A percentile compares a stretch with the other conserved stretches of the same genome.
phyloP scores from a whole-genome alignment of 2,888 invertebrate species.

The Lithosia quadra region DNA sequence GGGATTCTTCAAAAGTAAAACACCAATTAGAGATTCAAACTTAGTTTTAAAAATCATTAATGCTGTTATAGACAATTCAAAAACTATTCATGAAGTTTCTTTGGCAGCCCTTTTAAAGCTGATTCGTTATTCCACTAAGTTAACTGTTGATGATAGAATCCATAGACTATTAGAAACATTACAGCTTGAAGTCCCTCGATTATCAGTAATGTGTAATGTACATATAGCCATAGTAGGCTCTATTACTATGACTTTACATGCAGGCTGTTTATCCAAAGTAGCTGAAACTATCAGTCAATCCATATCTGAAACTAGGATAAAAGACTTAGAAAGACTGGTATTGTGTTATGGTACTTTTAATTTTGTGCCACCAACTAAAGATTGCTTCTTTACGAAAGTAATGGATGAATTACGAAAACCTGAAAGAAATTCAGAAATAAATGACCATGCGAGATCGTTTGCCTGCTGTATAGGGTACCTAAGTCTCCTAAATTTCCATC shows the following conservation, averaged over 20 bases:
- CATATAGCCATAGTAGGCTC: constrained; percentile 90
- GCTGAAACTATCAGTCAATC: constrained; percentile 82
- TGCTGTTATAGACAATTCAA: constrained; percentile 81
- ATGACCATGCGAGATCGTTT: constrained; percentile 87
- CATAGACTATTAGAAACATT: constrained; percentile 84
- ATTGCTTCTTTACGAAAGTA: constrained; percentile 71
- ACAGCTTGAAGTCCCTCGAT: constrained; percentile 84
- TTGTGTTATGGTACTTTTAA: constrained; percentile 89
- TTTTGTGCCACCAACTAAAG: constrained; percentile 80
- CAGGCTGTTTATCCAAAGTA: constrained; percentile 74
- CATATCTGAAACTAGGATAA: constrained; percentile 86
- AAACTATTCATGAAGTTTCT: constrained; percentile 88
- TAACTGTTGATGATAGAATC: constrained; percentile 77
- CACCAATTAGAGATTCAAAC: constrained; percentile 84
- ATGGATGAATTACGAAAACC: constrained; percentile 84
- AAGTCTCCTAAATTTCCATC: constrained; percentile 84
- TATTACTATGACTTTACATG: constrained; percentile 72
- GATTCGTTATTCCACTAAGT: constrained; percentile 87
- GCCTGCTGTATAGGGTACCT: constrained; percentile 88
- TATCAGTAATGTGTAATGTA: constrained; percentile 88
- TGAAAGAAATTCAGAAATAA: constrained; percentile 85
- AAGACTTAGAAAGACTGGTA: constrained; percentile 91
- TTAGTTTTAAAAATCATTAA: constrained; percentile 84
- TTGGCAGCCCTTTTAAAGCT: constrained; percentile 89
- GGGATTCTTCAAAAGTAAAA: constrained; percentile 93